Conservation (phyloP, 2,797 vertebrate genomes). For the Chelon auratus region DNA sequence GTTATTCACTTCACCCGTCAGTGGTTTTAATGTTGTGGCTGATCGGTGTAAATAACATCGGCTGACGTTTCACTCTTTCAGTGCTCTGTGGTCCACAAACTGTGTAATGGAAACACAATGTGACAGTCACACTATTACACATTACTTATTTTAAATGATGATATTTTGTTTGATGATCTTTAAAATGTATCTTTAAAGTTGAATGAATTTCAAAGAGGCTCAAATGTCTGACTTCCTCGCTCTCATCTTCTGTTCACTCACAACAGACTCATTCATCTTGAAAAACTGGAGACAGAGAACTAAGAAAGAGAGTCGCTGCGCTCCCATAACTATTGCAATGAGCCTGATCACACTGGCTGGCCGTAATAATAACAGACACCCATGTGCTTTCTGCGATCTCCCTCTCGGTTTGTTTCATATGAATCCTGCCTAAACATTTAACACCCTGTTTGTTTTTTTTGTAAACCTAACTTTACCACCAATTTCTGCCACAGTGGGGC, state of each 20-base stretch:
- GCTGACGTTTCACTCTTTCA: neutral
- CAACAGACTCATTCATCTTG: conserved; percentile 55
- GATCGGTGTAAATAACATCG: neutral
- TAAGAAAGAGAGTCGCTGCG: conserved; percentile 61
- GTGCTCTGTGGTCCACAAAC: neutral
- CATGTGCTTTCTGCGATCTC: conserved; percentile 27
- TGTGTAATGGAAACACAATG: neutral
- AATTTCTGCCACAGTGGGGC: conserved; percentile 43
- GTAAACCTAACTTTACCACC: conserved; percentile 72
- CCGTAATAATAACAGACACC: conserved; percentile 34
- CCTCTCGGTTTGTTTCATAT: conserved; percentile 49
- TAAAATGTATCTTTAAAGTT: conserved; percentile 14
- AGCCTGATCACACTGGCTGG: conserved; percentile 46
- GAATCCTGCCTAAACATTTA: conserved; percentile 58
- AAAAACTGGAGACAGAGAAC: conserved; percentile 65
- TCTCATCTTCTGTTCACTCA: conserved; percentile 60
- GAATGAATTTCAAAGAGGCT: conserved; percentile 41
- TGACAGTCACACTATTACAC: neutral
- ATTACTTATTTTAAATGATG: conserved; percentile 7
- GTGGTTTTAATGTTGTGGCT: too few relatives aligned
- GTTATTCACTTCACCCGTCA: too few relatives aligned
- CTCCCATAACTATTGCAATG: conserved; percentile 46
- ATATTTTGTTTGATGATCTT: conserved; percentile 39
- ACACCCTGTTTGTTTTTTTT: conserved; percentile 69
- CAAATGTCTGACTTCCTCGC: conserved; percentile 47